These are phyloP conservation scores for Anarhynchus alexandrinus DNA, from an alignment of 2,113 vertebrate species.

Conservation along the genomic window DNA sequence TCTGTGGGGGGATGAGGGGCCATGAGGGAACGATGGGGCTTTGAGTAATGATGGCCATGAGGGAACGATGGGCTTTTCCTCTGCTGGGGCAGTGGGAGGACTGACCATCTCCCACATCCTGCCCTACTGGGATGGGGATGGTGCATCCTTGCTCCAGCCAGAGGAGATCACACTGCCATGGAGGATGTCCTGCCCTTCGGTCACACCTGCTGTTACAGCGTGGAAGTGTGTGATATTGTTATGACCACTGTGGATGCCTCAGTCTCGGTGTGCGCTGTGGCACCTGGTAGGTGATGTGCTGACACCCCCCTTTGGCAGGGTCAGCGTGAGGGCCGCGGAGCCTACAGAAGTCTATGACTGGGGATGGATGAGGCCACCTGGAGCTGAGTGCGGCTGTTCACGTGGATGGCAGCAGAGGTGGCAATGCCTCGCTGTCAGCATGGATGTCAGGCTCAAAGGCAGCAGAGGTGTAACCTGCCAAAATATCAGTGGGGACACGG, in stretches of 20 bases:
- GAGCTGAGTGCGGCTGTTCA: too few relatives aligned
- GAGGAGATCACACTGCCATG: background rate
- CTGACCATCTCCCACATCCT: background rate
- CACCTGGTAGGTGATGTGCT: background rate
- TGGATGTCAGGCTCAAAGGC: background rate
- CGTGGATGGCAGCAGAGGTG: fast-evolving
- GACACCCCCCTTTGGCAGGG: background rate
- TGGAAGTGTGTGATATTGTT: background rate
- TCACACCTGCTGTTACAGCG: background rate
- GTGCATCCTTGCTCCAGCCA: background rate
- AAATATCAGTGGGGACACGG: background rate
- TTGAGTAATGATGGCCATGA: background rate
- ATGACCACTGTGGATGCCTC: background rate
- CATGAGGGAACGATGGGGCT: background rate
- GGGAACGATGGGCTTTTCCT: background rate
- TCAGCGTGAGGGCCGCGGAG: background rate
- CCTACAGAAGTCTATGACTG: background rate
- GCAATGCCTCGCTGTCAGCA: too few relatives aligned
- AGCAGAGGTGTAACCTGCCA: background rate
- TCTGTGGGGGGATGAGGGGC: background rate
- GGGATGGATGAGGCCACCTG: fast-evolving
- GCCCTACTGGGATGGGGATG: background rate
- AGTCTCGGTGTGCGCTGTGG: background rate
- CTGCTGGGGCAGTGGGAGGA: background rate
- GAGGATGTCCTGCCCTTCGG: too few relatives aligned